Conservation (phyloP, 2,888 invertebrate genomes). For the Acholoe squamosa region DNA sequence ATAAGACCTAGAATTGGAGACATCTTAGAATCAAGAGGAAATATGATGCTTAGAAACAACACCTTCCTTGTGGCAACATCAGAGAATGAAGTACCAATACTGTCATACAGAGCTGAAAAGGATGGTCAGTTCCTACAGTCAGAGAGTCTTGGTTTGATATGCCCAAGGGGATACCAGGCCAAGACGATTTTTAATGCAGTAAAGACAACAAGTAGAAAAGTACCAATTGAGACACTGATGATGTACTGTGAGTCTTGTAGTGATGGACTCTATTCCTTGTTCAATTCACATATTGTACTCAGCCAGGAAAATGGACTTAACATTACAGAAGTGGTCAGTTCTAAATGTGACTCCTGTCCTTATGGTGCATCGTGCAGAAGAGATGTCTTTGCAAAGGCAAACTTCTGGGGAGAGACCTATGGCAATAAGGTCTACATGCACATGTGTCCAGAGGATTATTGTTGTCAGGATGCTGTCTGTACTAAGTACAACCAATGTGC, state of each 20-base stretch:
- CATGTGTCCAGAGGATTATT: constrained; percentile 68
- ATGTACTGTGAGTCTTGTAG: constrained; percentile 56
- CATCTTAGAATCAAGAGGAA: constrained; percentile 53
- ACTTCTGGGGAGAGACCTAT: constrained; percentile 59
- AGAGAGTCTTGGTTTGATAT: neutral
- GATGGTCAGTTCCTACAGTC: constrained; percentile 46
- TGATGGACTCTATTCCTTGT: constrained; percentile 47
- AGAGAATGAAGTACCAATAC: constrained; percentile 33
- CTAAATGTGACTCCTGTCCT: constrained; percentile 24
- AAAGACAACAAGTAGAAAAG: neutral
- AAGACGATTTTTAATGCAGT: constrained; percentile 44
- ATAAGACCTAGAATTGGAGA: constrained; percentile 44
- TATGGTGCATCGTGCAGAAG: constrained; percentile 14
- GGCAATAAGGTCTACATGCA: constrained; percentile 63
- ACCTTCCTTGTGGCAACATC: constrained; percentile 13
- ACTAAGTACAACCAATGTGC: constrained; percentile 58
- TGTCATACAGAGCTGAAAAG: constrained; percentile 56
- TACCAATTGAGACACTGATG: constrained; percentile 51
- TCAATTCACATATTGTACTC: constrained; percentile 19
- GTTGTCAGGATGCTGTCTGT: constrained; percentile 60
- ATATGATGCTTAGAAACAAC: constrained; percentile 25
- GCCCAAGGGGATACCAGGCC: constrained; percentile 46
- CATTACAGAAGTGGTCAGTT: neutral
- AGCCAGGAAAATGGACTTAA: constrained; percentile 17
- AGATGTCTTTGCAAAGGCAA: constrained; percentile 54